phyloP scores from a whole-genome alignment of 2,888 invertebrate species.

The Electrophaes corylata region DNA sequence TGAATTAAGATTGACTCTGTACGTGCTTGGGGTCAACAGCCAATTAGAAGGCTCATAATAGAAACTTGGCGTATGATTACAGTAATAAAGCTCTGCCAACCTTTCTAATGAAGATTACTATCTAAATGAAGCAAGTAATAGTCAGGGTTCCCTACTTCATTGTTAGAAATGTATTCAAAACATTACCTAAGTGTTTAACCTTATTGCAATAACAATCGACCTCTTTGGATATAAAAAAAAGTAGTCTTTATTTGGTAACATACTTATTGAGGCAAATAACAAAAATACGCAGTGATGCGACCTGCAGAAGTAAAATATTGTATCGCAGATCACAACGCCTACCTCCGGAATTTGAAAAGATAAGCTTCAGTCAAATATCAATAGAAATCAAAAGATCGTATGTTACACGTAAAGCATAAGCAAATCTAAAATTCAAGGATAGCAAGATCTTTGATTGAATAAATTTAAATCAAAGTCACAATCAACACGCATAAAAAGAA shows the following conservation, averaged over 20 bases:
- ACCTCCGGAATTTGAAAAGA: too few relatives aligned
- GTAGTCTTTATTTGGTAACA: too few relatives aligned
- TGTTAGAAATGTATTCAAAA: neutral
- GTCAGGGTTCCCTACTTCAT: conserved; percentile 4
- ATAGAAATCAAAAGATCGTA: too few relatives aligned
- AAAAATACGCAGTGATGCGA: too few relatives aligned
- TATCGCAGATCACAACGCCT: too few relatives aligned
- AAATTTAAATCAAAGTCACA: neutral
- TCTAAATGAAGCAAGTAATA: conserved; percentile 10
- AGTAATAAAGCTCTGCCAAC: conserved; percentile 19
- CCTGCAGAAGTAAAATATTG: too few relatives aligned
- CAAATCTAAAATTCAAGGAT: neutral
- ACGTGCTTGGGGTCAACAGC: conserved; percentile 60
- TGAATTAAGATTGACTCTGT: conserved; percentile 65
- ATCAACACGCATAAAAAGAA: neutral
- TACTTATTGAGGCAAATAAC: too few relatives aligned
- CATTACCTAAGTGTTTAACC: neutral
- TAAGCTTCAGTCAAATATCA: too few relatives aligned
- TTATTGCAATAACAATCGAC: too few relatives aligned
- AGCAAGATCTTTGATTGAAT: neutral
- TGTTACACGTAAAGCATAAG: neutral
- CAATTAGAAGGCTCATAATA: conserved; percentile 59
- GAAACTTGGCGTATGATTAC: conserved; percentile 24
- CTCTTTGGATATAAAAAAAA: too few relatives aligned
- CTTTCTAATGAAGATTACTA: conserved; percentile 15